These are phyloP conservation scores for Hippoglossus hippoglossus DNA, from an alignment of 2,797 vertebrate genomes.

Conservation along the genomic window DNA sequence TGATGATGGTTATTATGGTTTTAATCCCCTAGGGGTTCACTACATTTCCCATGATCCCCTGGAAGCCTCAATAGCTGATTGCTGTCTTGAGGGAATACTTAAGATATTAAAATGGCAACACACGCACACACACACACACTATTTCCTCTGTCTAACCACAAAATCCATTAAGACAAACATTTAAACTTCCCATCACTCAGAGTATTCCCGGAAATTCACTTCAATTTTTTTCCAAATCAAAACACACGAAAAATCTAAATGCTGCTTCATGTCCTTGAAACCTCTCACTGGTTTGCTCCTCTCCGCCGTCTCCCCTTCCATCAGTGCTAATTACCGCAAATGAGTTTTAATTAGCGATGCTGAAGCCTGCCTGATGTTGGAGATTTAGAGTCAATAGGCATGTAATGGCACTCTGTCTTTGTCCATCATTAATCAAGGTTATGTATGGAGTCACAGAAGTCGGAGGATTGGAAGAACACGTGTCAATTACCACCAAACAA, in stretches of 20 bases:
- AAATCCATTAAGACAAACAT: slow-evolving; percentile 54
- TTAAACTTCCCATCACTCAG: slow-evolving; percentile 48
- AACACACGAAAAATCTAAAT: slow-evolving; percentile 48
- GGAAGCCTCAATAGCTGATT: slow-evolving; percentile 39
- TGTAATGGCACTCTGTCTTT: slow-evolving; percentile 77
- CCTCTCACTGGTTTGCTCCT: slow-evolving; percentile 54
- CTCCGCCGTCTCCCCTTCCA: slow-evolving; percentile 66
- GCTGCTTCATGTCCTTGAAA: slow-evolving; percentile 75
- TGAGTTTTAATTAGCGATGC: slow-evolving; percentile 75
- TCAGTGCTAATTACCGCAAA: slow-evolving; percentile 80
- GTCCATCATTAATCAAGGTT: slow-evolving; percentile 81
- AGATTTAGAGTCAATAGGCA: slow-evolving; percentile 78
- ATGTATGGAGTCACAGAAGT: slow-evolving; percentile 48
- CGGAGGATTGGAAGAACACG: slow-evolving; percentile 56
- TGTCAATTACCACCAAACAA: slow-evolving; percentile 69
- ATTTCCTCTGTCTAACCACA: slow-evolving; percentile 33
- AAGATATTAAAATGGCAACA: slow-evolving; percentile 24
- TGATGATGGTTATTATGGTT: slow-evolving; percentile 57
- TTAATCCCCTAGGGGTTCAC: slow-evolving; percentile 44
- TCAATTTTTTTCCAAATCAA: slow-evolving; percentile 47
- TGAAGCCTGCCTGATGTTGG: slow-evolving; percentile 78
- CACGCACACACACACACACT: slow-evolving; percentile 5
- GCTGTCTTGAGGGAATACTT: slow-evolving; percentile 42
- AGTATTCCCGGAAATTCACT: slow-evolving; percentile 53
- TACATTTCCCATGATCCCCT: slow-evolving; percentile 45